Evolutionary conservation across 2,797 vertebrate species (phyloP), one percentile per base, ranked within the genome.

Genomic region (Acomys russatus): DNA sequence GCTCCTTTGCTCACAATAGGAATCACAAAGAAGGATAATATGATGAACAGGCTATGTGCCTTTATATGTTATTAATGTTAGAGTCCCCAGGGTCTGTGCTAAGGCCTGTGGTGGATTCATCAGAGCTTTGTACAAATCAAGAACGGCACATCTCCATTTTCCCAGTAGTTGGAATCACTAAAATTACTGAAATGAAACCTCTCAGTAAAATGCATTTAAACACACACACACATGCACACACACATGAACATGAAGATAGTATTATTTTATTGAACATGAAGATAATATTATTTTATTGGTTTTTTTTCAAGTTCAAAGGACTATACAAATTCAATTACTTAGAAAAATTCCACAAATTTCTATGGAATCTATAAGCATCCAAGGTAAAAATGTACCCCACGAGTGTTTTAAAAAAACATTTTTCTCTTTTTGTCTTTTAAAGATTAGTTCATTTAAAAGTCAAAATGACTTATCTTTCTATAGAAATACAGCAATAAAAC

Each of bases 81-180:
- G 76, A 88, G 44, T 94, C 96, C 87, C 96, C 68, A 33, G 74
- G 95, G 77, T 86, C 76, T 64, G 56, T 92, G 87, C 92, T 73
- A 87, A 96, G 93, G 88, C 59, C 49, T 33, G 92, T 56, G 85
- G 78, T 91, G 82, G 87, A 90, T 94, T 97, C 95, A 96, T 97
- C 94, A 97, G 84, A 74, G 89, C 44, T 30, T 94, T 94, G n/a
- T 85, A 95, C 95, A 94, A 96, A 96, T 97, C 95, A 97, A 88
- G 96, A 64, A 96, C 94, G 94, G 88, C 93, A 92, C 68, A 94
- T 94, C 91, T 89, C 94, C 77, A 85, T 97, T 97, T 95, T 88
- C 96, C 91, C 85, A 88, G 89, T 92, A 88, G 79, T 88, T 86
- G 71, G 15, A 96, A 56, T 91, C 30, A 10, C 73, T 78, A 74